A percentile compares a stretch with the other conserved stretches of the same genome.
Conservation (phyloP, 2,113 vertebrate genomes). For the Dasyornis broadbenti region DNA sequence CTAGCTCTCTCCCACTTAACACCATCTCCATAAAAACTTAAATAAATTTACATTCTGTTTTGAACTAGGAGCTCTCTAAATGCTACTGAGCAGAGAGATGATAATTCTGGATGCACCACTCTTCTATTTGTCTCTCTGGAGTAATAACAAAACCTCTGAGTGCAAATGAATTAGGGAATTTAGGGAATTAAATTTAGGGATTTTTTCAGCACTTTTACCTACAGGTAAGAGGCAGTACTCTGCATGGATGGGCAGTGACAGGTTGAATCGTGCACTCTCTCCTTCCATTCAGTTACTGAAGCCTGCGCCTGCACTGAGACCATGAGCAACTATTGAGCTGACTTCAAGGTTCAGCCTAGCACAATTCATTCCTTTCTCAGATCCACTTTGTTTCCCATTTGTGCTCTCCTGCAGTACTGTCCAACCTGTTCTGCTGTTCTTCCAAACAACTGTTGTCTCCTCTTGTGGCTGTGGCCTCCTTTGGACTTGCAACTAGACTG, state of each 20-base stretch:
- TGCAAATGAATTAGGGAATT: background rate
- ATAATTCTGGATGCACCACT: background rate
- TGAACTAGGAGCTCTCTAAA: background rate
- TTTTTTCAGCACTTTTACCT: background rate
- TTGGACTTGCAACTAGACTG: background rate
- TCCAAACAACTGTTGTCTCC: background rate
- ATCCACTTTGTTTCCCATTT: background rate
- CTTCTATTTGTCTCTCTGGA: background rate
- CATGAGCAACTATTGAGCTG: background rate
- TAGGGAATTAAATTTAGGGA: too few relatives aligned
- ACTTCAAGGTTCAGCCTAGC: background rate
- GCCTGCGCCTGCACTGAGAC: background rate
- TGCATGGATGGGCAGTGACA: background rate
- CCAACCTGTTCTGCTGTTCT: background rate
- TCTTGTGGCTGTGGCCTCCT: background rate
- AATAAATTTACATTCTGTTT: background rate
- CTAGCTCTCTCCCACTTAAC: background rate
- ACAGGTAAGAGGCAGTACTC: background rate
- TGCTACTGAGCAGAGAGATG: background rate
- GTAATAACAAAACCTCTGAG: background rate
- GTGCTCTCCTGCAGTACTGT: background rate
- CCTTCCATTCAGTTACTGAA: background rate
- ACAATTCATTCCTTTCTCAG: background rate
- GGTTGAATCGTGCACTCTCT: accelerated
- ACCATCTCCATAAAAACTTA: background rate